phyloP scores from a whole-genome alignment of 2,797 vertebrate species.

The Fringilla coelebs region DNA sequence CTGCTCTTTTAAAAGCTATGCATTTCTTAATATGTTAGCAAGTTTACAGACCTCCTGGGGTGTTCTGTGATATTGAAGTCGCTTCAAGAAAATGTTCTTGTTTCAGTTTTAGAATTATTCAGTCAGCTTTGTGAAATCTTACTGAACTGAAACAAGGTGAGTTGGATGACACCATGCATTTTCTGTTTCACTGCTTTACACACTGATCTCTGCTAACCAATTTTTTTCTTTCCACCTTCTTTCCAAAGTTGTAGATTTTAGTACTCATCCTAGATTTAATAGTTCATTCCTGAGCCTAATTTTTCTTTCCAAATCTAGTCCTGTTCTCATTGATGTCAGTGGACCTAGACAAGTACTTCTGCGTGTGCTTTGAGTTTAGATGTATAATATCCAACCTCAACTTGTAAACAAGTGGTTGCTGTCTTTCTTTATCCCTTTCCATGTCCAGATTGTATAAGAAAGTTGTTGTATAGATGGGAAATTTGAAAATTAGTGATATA shows the following conservation, averaged over 20 bases:
- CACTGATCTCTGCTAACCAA: background rate
- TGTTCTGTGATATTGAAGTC: background rate
- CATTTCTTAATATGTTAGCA: slow-evolving; percentile 70
- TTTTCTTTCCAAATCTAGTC: background rate
- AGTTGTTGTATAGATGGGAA: background rate
- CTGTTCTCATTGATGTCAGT: background rate
- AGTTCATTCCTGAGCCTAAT: background rate
- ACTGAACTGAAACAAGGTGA: background rate
- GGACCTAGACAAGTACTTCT: background rate
- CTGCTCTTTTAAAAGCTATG: slow-evolving; percentile 58
- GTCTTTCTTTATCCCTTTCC: background rate
- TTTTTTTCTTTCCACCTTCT: background rate
- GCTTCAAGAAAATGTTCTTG: slow-evolving; percentile 17
- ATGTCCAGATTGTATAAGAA: background rate
- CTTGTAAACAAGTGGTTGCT: background rate
- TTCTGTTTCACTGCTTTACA: background rate
- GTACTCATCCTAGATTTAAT: background rate
- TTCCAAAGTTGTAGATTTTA: background rate
- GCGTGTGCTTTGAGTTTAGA: background rate
- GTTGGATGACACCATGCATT: background rate
- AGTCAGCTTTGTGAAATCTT: background rate
- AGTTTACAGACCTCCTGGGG: slow-evolving; percentile 45
- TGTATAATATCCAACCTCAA: background rate
- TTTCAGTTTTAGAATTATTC: slow-evolving; percentile 3
- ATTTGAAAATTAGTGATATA: background rate